Conservation (phyloP, 2,888 invertebrate genomes). For the Helobdella robusta region DNA sequence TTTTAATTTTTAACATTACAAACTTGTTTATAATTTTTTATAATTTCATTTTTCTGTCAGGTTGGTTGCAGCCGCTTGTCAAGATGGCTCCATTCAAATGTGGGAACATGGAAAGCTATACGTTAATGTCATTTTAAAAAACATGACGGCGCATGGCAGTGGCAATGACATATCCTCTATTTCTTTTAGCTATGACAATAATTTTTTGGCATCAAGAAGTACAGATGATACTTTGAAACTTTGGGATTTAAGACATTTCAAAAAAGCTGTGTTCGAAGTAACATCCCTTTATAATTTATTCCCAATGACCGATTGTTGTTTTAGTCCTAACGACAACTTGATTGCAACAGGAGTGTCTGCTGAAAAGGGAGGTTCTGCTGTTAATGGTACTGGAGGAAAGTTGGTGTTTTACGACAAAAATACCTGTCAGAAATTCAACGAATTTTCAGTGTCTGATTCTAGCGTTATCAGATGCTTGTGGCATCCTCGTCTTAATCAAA, state of each 20-base stretch:
- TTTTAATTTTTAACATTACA: no score
- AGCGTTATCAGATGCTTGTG: slow-evolving; percentile 75
- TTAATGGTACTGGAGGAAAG: slow-evolving; percentile 40
- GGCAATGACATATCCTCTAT: slow-evolving; percentile 74
- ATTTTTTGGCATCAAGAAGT: slow-evolving; percentile 67
- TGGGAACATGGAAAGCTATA: slow-evolving; percentile 89
- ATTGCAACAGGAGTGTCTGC: slow-evolving; percentile 78
- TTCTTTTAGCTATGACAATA: slow-evolving; percentile 76
- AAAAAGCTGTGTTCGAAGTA: slow-evolving; percentile 64
- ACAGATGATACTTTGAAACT: slow-evolving; percentile 88
- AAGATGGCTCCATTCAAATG: slow-evolving; percentile 88
- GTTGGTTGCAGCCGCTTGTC: slow-evolving; percentile 81
- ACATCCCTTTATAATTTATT: slow-evolving; percentile 70
- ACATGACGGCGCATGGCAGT: slow-evolving; percentile 59
- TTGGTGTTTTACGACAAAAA: slow-evolving; percentile 70
- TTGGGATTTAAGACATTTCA: slow-evolving; percentile 81
- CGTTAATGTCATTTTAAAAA: slow-evolving; percentile 71
- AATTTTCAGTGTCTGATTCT: slow-evolving; percentile 63
- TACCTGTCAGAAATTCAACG: slow-evolving; percentile 64
- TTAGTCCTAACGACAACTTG: slow-evolving; percentile 84
- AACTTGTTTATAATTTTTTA: no score
- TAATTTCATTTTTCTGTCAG: no score
- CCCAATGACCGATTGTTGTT: slow-evolving; percentile 58
- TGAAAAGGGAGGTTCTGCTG: slow-evolving; percentile 50
- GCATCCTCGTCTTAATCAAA: slow-evolving; percentile 96